Percentiles rank a stretch among this genome's conserved stretches.
These are phyloP conservation scores for Diadema setosum DNA, from an alignment of 35 echinoderm and acorn worm species.

Conservation along the genomic window DNA sequence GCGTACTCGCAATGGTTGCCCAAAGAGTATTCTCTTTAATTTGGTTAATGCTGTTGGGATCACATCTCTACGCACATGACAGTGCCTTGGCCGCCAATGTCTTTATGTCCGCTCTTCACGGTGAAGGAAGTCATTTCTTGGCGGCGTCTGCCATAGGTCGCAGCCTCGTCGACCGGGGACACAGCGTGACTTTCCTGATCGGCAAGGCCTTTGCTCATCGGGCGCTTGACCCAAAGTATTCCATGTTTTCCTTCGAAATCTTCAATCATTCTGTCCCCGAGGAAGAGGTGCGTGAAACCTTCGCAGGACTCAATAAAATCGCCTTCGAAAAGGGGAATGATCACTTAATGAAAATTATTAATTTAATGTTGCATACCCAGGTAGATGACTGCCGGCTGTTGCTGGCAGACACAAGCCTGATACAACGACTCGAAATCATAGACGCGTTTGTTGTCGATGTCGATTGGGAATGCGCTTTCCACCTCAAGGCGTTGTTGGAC, in stretches of 20 bases:
- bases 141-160: background rate
- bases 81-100: background rate
- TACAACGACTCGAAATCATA: background rate
- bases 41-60: no score
- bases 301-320: background rate
- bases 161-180: background rate
- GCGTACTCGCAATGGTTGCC: no score
- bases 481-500: background rate
- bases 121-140: background rate
- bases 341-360: background rate
- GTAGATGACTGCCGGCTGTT: background rate
- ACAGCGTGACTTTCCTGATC: background rate
- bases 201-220: background rate
- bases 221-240: background rate
- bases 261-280: background rate
- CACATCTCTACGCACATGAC: no score
- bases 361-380: background rate
- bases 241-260: background rate
- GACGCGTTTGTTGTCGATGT: background rate
- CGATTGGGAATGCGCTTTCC: background rate
- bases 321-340: conserved; percentile 3
- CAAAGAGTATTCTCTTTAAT: no score
- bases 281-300: background rate
- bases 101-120: background rate
- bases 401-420: background rate